Conservation (phyloP, 2,113 vertebrate genomes). For the Cisticola juncidis region DNA sequence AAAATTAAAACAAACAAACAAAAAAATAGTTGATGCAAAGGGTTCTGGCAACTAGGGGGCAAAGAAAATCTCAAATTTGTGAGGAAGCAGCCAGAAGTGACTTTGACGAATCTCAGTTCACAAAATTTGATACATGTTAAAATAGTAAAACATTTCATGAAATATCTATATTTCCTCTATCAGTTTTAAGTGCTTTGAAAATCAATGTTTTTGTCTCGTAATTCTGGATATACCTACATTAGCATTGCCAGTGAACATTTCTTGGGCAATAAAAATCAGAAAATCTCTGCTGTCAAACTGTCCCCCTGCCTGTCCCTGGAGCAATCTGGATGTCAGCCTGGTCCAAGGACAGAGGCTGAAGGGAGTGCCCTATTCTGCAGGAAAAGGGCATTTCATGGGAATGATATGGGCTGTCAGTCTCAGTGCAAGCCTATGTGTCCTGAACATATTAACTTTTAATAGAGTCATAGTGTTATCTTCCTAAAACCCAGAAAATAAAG, state of each 20-base stretch:
- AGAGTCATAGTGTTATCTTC: not conserved
- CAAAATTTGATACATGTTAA: not conserved
- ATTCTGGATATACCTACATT: not conserved
- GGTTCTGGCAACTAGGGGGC: rapidly evolving
- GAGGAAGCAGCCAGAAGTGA: not conserved
- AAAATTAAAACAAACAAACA: not conserved
- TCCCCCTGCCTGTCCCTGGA: not conserved
- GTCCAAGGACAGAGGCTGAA: not conserved
- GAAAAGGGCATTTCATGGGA: not conserved
- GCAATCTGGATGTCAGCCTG: not conserved
- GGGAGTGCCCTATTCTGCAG: not conserved
- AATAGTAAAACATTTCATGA: not conserved
- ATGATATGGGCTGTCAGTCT: rapidly evolving
- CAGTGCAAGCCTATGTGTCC: not conserved
- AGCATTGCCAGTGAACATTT: not conserved
- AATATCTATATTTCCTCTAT: not conserved
- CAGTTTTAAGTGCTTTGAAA: not conserved
- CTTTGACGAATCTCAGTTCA: not conserved
- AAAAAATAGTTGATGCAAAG: not conserved
- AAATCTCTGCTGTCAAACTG: not conserved
- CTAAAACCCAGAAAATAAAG: not conserved
- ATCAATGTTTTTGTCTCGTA: not conserved
- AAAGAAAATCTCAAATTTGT: not conserved
- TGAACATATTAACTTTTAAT: not conserved
- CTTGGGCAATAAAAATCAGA: not conserved